Evolutionary conservation across 2,888 invertebrate genomes (phyloP).

Genomic region (Atrina japonica): DNA sequence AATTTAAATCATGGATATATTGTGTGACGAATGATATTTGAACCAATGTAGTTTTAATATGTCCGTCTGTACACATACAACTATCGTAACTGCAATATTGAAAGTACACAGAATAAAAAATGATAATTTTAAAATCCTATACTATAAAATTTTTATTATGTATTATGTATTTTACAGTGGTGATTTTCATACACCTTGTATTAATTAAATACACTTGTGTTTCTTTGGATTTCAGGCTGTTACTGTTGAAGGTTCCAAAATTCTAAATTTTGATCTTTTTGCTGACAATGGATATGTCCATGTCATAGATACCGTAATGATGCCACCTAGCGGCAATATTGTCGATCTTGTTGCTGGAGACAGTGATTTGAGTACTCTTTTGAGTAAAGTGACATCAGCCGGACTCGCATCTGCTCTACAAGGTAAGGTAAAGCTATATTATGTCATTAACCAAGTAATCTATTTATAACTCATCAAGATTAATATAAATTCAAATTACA

Average conservation of each 20-base stretch:
- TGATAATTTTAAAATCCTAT: neutral
- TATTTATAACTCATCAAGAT: too few relatives aligned
- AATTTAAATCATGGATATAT: too few relatives aligned
- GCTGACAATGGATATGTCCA: conserved; percentile 61
- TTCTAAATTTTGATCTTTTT: conserved; percentile 48
- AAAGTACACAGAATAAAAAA: neutral
- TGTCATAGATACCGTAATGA: conserved; percentile 59
- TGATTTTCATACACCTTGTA: too few relatives aligned
- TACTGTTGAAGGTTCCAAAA: conserved; percentile 53
- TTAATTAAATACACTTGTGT: too few relatives aligned
- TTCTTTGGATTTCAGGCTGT: conserved; percentile 37
- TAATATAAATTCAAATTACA: too few relatives aligned
- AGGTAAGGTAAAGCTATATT: too few relatives aligned
- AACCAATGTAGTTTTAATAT: too few relatives aligned
- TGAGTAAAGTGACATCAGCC: conserved; percentile 50
- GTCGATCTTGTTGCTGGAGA: conserved; percentile 56
- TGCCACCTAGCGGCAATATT: conserved; percentile 58
- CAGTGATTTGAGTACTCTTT: conserved; percentile 52
- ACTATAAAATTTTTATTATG: neutral
- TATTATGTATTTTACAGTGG: too few relatives aligned
- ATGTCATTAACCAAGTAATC: too few relatives aligned
- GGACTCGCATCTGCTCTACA: conserved; percentile 50
- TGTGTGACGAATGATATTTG: too few relatives aligned
- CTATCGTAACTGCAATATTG: too few relatives aligned
- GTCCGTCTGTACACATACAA: too few relatives aligned